Base-by-base conservation (phyloP, 2,797 vertebrate species). In the Hylomyscus alleni region DNA sequence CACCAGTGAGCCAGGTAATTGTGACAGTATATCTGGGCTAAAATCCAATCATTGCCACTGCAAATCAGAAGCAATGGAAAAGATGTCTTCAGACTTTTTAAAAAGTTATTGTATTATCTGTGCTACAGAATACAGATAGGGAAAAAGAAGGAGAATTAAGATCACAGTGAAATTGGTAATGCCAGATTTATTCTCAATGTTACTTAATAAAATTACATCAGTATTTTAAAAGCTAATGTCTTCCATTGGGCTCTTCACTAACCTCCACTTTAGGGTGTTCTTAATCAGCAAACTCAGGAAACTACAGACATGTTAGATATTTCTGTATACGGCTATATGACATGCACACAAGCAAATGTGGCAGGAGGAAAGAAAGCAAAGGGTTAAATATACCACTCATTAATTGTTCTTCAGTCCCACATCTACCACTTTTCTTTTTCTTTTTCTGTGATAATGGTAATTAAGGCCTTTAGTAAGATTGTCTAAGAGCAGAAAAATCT, bases 11-110 rank as follows among this genome's bases (percentile, higher is more conserved):
- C 40, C 67, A 90, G 58, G 62, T 80, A 82, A 94, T 78, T 88
- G 65, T 92, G 83, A 95, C 76, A 77, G n/a, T 95, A 85, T 97
- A 91, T 96, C 93, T 93, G 40, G 34, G 52, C 81, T 91, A 91
- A 89, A 94, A 84, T 95, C 86, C 58, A 88, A 8, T 94, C 77
- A 78, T 82, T 73, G 20, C 60, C 77, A 14, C 67, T 92, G 37
- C 73, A 90, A 76, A 96, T 88, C 73, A 86, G 75, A 95, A 97
- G 17, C 52, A 92, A 90, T 44, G 37, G 37, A 22, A 82, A 88
- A 78, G 3, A 24, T 6, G 40, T 67, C 60, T 94, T 93, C 37
- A 47, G 81, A 13, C 40, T 78, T 73, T 94, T 52, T 52, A 26
- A 56, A 34, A 4, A 31, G 77, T 14, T 83, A 89, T 20, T 52